Percentiles rank a stretch among this genome's conserved stretches.
Evolutionary conservation across 2,797 vertebrate genomes (phyloP).

Genomic region (Darevskia mixta): DNA sequence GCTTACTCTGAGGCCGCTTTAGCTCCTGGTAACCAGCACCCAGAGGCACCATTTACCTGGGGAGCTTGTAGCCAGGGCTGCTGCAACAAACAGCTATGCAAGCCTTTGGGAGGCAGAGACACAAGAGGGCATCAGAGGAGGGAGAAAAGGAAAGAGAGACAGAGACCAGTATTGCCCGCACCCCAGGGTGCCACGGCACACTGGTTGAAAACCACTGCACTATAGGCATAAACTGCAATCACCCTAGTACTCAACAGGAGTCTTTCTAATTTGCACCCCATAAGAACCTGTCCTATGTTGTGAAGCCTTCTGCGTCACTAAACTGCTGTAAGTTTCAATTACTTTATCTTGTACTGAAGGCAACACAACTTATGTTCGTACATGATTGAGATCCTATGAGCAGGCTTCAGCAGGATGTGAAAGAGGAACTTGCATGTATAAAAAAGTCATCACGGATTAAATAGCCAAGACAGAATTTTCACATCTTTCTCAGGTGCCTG

Average conservation of each 20-base stretch:
- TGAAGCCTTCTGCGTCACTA: neutral
- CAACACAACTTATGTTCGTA: neutral
- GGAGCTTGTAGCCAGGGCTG: no score
- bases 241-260: constrained; percentile 13
- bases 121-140: no score
- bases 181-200: no score
- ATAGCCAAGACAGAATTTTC: neutral
- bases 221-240: neutral
- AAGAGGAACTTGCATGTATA: neutral
- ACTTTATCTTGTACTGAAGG: neutral
- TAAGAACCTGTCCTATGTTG: neutral
- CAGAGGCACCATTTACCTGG: no score
- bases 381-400: neutral
- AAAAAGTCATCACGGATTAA: neutral
- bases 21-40: no score
- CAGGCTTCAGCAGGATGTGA: neutral
- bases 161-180: no score
- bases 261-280: neutral
- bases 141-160: no score
- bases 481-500: neutral
- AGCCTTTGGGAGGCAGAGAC: no score
- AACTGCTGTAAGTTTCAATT: neutral
- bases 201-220: neutral
- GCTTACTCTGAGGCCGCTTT: no score
- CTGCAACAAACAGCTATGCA: no score